Base-by-base conservation (phyloP, 2,113 vertebrate species). In the Ceyx melanurus region DNA sequence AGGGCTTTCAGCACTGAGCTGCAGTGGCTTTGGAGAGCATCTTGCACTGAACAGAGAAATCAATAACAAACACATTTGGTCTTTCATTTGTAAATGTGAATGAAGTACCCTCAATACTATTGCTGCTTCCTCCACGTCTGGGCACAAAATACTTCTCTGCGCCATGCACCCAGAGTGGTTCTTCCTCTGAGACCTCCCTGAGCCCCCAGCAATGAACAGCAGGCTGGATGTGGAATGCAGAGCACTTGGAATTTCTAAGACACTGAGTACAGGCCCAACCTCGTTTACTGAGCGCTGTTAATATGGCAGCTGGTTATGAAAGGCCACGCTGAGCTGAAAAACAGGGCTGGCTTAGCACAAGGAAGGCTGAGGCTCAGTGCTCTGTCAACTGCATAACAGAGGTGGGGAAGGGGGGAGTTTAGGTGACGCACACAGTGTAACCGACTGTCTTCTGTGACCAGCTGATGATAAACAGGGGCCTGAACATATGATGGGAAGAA, bases 21-120 rank as follows among this genome's bases (percentile, higher is more conserved):
- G 35, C 89, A 95, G 80, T 97, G 96, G 76, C 93, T 94, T 76
- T 65, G 93, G 64, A 92, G 35, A 70, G 93, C 94, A n/a, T 98
- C 97, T 94, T 98, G 95, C 73, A 98, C 98, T 98, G 90, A 96
- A 97, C 6, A 61, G 18, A 80, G 70, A 94, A 96, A 96, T 96
- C 84, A 93, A 95, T 93, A 92, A 92, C 87, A 95, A 51, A 1
- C 72, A 57, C 86, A 87, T 87, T 93, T 80, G 43, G 74, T 94
- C 83, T 96, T 90, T 95, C 82, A 94, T 86, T 92, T 93, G 65
- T 91, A 94, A 86, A 94, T 84, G 89, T 90, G 94, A 94, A 92
- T 92, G 93, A 94, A 93, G 85, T 62, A 80, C 71, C 86, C 53
- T 60, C 93, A 70, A 54, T 86, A 74, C 62, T 56, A 51, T 51